Base-by-base conservation (phyloP, 2,797 vertebrate genomes). In the Furcifer pardalis region DNA sequence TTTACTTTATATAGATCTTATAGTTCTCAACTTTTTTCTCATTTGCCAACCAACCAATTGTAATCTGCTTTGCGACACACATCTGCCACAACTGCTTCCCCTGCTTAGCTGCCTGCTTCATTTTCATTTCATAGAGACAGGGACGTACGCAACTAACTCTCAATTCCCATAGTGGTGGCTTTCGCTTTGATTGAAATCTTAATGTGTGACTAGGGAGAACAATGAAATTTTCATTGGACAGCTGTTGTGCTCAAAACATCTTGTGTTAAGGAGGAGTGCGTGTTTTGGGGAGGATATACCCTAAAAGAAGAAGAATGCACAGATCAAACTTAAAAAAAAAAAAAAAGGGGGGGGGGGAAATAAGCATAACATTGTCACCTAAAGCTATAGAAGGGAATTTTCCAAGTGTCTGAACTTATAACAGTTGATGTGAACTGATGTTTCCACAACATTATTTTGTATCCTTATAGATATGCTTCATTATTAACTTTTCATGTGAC, bases 401-500 rank as follows among this genome's bases (percentile, higher is more conserved):
- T 88, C 85, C 69, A 69, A 89, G 56, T 82, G 80, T 90, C 86
- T 90, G 89, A 92, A 91, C 1, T 44, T 91, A 66, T 84, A 84
- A 85, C 83, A 93, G 81, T 76, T 88, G 90, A 88, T 13, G 23
- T 77, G 88, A 85, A 0, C n/a, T 90, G 85, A 92, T 92, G 88
- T 82, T 90, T 87, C 75, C 65, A 68, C 71, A 2, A 1, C 76
- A 89, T 93, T 91, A 93, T 94, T 92, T 87, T 92, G 77, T 89
- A 92, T 93, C 93, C 90, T 92, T 44, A 2, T 89, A 87, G 90
- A 92, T 82, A 87, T 84, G 81, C 81, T 91, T 92, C 86, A 88
- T 89, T 93, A 95, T 96, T 96, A 95, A 95, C 93, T 95, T 96
- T 96, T 96, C 87, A 96, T 95, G 93, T 88, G 91, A 91, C 95